A percentile compares a stretch with the other conserved stretches of the same genome.
phyloP scores from a whole-genome alignment of 2,113 vertebrate genomes.

The Orthonyx spaldingii region DNA sequence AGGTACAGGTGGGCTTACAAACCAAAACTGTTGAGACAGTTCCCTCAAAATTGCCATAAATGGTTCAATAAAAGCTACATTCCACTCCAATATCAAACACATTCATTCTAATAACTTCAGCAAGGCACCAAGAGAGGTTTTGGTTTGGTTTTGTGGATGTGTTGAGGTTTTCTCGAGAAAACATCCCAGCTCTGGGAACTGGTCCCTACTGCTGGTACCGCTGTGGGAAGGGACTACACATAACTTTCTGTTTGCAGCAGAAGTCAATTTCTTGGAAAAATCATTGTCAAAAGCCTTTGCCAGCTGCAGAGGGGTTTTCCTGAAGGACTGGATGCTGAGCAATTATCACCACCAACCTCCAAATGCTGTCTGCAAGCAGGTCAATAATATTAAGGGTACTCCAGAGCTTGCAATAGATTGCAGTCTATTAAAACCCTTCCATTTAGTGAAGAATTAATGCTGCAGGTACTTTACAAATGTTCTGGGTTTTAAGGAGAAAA shows the following conservation, averaged over 20 bases:
- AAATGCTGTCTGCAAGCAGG: neutral
- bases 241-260: neutral
- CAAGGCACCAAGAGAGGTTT: neutral
- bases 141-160: neutral
- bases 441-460: neutral
- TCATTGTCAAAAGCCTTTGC: neutral
- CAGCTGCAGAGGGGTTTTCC: neutral
- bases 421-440: neutral
- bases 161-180: neutral
- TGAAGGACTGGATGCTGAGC: neutral
- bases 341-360: neutral
- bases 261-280: neutral
- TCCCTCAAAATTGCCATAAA: neutral
- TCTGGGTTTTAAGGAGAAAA: neutral
- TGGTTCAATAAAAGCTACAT: neutral
- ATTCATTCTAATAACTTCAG: neutral
- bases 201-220: neutral
- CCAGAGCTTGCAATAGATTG: neutral
- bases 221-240: neutral
- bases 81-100: neutral
- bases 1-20: neutral
- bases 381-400: neutral
- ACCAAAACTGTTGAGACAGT: neutral
- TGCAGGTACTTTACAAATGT: neutral
- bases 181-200: neutral